Evolutionary conservation across 2,113 vertebrate genomes (phyloP), one percentile per base, ranked within the genome.

Genomic region (Eulemur macaco): DNA sequence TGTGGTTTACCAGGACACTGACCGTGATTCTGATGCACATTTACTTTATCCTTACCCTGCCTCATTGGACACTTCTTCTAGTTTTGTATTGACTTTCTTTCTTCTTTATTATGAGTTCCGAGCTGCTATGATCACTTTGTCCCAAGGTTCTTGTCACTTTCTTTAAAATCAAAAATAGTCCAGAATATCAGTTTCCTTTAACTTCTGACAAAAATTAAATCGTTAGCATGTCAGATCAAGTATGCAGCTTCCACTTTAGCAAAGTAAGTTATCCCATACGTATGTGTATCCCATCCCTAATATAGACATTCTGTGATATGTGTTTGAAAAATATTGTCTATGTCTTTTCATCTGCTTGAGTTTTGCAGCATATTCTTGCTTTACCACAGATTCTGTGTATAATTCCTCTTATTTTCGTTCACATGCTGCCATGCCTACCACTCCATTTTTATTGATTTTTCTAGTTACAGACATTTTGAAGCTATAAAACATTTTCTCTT

Each of bases 361-460:
- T 77, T 77, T 47, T 66, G 45, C n/a, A 45, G 14, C 23, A 42
- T 39, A 80, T 11, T 39, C 13, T 34, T 71, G 17, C 60, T 86
- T 74, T 1, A 58, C 23, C 69, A 69, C 14, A 37, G 58, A 86
- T 84, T 74, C 76, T 81, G 12, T 18, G 8, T 86, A 37, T 91
- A 14, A 80, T 78, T 83, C 66, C 12, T 84, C 14, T 91, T 83
- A 63, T n/a, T 73, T 92, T 92, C 83, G 42, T 83, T 93, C 18
- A 89, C 69, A 73, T 58, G 14, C 29, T 86, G 71, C 15, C 29
- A 77, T 86, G 89, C 17, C 18, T 15, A 42, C 17, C 5, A 63
- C 3, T 58, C 34, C 27, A 77, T 78, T 86, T 88, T 74, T 29
- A 66, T 90, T 82, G 45, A 89, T 93, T 97, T 81, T 78, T 95